Conservation (phyloP, 2,888 invertebrate genomes). For the Folsomia manolachei region DNA sequence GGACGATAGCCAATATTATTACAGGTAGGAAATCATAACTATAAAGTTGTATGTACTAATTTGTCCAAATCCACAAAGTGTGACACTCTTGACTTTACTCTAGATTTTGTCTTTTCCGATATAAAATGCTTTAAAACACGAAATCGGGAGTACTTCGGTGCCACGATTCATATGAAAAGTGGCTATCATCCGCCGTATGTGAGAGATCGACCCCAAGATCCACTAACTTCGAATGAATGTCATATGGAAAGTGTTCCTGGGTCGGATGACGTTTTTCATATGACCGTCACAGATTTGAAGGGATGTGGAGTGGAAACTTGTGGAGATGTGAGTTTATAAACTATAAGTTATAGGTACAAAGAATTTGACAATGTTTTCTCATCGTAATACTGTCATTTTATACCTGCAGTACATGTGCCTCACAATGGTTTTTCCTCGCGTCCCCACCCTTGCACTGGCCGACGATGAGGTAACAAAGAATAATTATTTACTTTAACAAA, state of each 20-base stretch:
- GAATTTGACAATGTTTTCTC: too few species aligned
- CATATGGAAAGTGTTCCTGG: conserved; percentile 38
- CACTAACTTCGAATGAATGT: conserved; percentile 44
- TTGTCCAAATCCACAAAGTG: background rate
- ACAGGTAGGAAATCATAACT: conserved; percentile 29
- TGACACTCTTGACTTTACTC: background rate
- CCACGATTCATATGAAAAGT: conserved; percentile 47
- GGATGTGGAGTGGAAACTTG: conserved; percentile 49
- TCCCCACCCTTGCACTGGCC: conserved; percentile 46
- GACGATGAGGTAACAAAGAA: conserved; percentile 51
- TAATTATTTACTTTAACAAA: too few species aligned
- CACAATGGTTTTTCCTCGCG: conserved; percentile 50
- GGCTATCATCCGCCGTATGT: conserved; percentile 49
- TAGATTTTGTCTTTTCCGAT: conserved; percentile 49
- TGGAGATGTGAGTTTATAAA: conserved; percentile 41
- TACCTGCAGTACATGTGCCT: conserved; percentile 42
- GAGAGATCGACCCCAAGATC: conserved; percentile 47
- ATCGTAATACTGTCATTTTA: too few species aligned
- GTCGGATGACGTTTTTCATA: conserved; percentile 37
- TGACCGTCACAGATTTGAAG: conserved; percentile 45
- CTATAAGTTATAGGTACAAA: too few species aligned
- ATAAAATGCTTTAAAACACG: conserved; percentile 49
- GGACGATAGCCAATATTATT: conserved; percentile 34
- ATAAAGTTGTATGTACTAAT: background rate
- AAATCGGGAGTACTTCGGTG: conserved; percentile 47